phyloP scores from a whole-genome alignment of 2,888 invertebrate genomes.

The Alitta virens region DNA sequence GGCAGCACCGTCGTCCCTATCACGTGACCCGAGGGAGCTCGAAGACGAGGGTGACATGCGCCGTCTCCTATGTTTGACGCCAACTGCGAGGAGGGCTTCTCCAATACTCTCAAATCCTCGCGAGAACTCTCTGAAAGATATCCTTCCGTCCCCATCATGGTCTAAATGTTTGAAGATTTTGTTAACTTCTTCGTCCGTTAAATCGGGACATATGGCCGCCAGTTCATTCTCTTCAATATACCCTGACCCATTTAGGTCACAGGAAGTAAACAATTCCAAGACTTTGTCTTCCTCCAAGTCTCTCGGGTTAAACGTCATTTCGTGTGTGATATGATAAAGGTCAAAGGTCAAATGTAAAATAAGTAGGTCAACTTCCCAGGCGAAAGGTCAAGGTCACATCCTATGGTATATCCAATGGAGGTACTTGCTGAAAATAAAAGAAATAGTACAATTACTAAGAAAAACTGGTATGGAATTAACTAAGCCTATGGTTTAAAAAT shows the following conservation, averaged over 20 bases:
- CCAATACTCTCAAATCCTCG: slow-evolving; percentile 55
- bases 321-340: no score
- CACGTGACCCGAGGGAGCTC: not conserved
- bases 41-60: not conserved
- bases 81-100: not conserved
- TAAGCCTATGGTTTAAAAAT: no score
- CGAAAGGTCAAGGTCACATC: no score
- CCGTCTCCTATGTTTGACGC: not conserved
- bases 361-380: no score
- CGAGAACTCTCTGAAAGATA: slow-evolving; percentile 61
- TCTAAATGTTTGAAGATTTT: slow-evolving; percentile 61
- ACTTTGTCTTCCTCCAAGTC: not conserved
- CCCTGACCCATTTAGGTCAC: slow-evolving; percentile 59
- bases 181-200: slow-evolving; percentile 58
- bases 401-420: no score
- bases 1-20: not conserved
- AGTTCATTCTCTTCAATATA: slow-evolving; percentile 60
- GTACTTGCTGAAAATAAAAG: no score
- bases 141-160: slow-evolving; percentile 60
- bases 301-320: no score
- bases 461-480: no score
- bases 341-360: no score
- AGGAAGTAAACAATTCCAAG: slow-evolving; percentile 57
- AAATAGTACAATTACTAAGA: no score
- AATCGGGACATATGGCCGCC: slow-evolving; percentile 58